phyloP scores from a whole-genome alignment of 2,113 vertebrate species.

The Syngnathus floridae region DNA sequence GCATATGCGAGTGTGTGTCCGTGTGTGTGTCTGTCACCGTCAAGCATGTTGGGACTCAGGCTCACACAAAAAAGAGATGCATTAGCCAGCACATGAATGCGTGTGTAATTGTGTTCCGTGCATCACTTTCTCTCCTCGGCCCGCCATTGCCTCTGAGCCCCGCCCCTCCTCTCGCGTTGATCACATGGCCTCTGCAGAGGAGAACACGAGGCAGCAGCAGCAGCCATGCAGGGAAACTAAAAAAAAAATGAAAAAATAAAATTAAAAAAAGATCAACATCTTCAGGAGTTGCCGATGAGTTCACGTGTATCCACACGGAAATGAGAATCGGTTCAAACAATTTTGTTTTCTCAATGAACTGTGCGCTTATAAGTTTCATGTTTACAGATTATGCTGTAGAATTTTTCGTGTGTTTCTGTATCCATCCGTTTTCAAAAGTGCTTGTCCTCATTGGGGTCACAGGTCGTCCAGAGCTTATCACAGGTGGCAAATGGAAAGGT shows the following conservation, averaged over 20 bases:
- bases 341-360: not conserved
- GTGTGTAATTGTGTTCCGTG: slow-evolving; percentile 21
- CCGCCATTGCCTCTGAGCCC: not conserved
- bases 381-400: not conserved
- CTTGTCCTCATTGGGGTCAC: not conserved
- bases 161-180: slow-evolving; percentile 14
- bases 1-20: not conserved
- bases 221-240: slow-evolving; percentile 14
- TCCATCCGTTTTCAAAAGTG: too few relatives aligned
- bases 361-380: not conserved
- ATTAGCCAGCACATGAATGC: slow-evolving; percentile 23
- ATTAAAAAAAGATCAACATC: not conserved
- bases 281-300: not conserved
- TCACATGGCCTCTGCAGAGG: slow-evolving; percentile 44
- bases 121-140: slow-evolving; percentile 27
- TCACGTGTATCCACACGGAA: not conserved
- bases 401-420: not conserved
- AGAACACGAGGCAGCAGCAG: slow-evolving; percentile 37
- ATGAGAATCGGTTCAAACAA: not conserved
- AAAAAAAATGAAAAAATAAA: not conserved
- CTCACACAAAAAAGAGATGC: slow-evolving; percentile 9
- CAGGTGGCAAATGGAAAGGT: not conserved
- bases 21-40: not conserved
- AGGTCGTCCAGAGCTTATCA: not conserved
- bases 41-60: not conserved